Base-by-base conservation (phyloP, 2,888 invertebrate genomes). In the Drosophila austrosaltans region DNA sequence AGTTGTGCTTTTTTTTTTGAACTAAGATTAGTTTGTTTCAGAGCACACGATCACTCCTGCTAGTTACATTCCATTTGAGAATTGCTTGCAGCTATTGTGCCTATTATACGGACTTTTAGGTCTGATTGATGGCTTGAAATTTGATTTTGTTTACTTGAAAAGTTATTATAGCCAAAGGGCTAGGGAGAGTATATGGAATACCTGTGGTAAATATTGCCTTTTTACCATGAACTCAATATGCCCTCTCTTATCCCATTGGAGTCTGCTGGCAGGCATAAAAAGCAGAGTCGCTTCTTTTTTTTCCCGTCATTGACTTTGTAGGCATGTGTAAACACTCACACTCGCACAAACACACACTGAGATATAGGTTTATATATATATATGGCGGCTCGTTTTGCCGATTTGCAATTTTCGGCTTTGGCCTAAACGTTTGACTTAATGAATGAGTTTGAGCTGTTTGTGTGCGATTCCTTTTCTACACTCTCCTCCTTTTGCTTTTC, bases 381-480 rank as follows among this genome's bases (percentile, higher is more conserved):
- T 36, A 36, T 22, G 4, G 57, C 57, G 57, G 22, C 8, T 69
- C 28, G 58, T 68, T 75, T 71, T 65, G 69, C 72, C 70, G 78
- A 66, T 83, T 86, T 78, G 72, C 83, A 82, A 69, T 77, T 84
- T 80, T 62, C 72, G 65, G 69, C 30, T 71, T 59, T 64, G 71
- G 53, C 64, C 59, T 71, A 79, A 81, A 58, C 79, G 69, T 75
- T 87, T 78, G 75, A 76, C 75, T 82, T 87, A 87, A 89, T 89
- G 84, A 87, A 87, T 77, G 66, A 70, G 75, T 78, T 79, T 70
- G 74, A 69, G 70, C 72, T 75, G 69, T 79, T 79, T 73, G 72
- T 66, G 54, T 56, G 69, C 65, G 12, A 36, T 44, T 53, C 1
- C 56, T 53, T 71, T 22, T 22, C 53, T 53, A 44, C 22, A 63